Base-by-base conservation (phyloP, 53 echinoderm and acorn worm species). In the Arbacia lixula region DNA sequence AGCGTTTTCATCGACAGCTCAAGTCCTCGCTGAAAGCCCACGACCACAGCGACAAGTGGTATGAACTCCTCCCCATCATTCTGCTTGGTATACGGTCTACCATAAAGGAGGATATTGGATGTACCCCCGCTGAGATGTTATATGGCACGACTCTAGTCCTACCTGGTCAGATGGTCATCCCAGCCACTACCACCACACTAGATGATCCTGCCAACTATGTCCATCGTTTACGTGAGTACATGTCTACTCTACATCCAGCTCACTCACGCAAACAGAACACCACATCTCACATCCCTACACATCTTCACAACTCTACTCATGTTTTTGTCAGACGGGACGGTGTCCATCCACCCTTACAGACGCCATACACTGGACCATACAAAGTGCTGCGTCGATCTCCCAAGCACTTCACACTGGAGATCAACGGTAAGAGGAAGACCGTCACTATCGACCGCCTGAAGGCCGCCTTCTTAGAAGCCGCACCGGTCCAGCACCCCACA, bases 41-140 rank as follows among this genome's bases (percentile, higher is more conserved):
- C 11, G 32, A 19, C 9, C 56, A 91, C 31, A 84, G 87, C 11
- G 20, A 19, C 6, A 66, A 43, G 17, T 87, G 76, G 84, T 16
- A 58, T 42, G 86, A 85, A 26, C 36, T 22, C 27, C 60, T 90
- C 0, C 90, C 90, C 19, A 12, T 90, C 4, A 71, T 50, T 4
- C 42, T 90, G 2, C 63, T 90, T 12, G 72, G 90, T 6, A 90
- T 86, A 5, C 66, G 87, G 9, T 33, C 87, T 0, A 37, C 76
- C 36, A 16, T 83, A 22, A 84, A 91, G 36, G 54, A 37, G 35
- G 60, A n/a, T n/a, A n/a, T n/a, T n/a, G n/a, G n/a, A n/a, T n/a
- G n/a, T n/a, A n/a, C n/a, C n/a, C 55, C 83, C 0, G 91, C 91
- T 36, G 87, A 91, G 41, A 22, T 91, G 60, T 83, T 91, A 4